A percentile compares a stretch with the other conserved stretches of the same genome.
These are phyloP conservation scores for Heliothis subflexa DNA, from an alignment of 1,140 invertebrate species.

Conservation along the genomic window DNA sequence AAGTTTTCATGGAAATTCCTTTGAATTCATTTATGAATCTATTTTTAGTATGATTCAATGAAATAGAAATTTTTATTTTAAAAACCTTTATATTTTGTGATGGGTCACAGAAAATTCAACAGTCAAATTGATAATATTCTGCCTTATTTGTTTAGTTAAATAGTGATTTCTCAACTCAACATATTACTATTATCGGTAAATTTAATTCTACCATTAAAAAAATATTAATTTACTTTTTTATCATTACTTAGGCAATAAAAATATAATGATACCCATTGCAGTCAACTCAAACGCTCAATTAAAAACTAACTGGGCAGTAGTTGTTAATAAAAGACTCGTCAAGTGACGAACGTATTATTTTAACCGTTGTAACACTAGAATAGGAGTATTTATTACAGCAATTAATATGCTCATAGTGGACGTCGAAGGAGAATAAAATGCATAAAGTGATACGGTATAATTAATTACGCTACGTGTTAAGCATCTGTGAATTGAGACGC, in stretches of 20 bases:
- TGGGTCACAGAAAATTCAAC: no score
- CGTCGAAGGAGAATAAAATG: conserved; percentile 16
- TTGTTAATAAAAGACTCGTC: conserved; percentile 14
- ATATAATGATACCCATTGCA: no score
- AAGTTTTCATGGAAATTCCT: conserved; percentile 29
- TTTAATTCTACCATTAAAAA: no score
- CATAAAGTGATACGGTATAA: conserved; percentile 15
- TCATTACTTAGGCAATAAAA: no score
- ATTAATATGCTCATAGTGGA: conserved; percentile 15
- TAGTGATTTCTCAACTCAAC: no score
- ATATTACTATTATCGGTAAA: no score
- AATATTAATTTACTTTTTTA: no score
- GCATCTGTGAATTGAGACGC: conserved; percentile 17
- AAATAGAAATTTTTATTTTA: background rate
- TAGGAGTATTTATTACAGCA: conserved; percentile 2
- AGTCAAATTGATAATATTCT: no score
- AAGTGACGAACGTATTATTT: conserved; percentile 16
- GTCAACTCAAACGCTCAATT: no score
- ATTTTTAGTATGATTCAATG: background rate
- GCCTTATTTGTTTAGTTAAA: no score
- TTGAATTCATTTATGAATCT: conserved; percentile 9
- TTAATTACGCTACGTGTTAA: conserved; percentile 24
- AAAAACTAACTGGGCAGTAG: no score
- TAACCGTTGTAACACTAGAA: conserved; percentile 23
- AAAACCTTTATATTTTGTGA: no score